Percentiles rank a stretch among this genome's conserved stretches.
phyloP scores from a whole-genome alignment of 2,888 invertebrate genomes.

The Mystacides longicornis region DNA sequence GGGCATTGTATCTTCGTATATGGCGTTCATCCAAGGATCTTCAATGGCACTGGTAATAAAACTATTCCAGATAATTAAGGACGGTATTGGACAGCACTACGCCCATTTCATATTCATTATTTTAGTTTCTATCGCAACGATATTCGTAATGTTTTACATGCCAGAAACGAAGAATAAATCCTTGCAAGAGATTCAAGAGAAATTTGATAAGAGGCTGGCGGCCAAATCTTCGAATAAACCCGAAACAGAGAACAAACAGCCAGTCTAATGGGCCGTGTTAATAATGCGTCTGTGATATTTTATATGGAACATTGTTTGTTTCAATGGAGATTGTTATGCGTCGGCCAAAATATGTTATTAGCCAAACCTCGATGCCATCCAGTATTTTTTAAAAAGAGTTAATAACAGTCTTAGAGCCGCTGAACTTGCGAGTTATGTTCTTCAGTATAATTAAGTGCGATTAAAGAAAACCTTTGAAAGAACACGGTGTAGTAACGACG shows the following conservation, averaged over 20 bases:
- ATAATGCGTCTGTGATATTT: no score
- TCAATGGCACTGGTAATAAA: slow-evolving; percentile 19
- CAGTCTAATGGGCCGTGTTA: no score
- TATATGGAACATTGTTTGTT: no score
- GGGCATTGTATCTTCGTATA: slow-evolving; percentile 21
- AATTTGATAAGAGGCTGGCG: slow-evolving; percentile 11
- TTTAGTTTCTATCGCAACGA: slow-evolving; percentile 14
- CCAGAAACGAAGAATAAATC: slow-evolving; percentile 25
- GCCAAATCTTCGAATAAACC: background rate
- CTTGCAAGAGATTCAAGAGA: slow-evolving; percentile 23
- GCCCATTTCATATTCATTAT: slow-evolving; percentile 20
- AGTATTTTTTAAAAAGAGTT: no score
- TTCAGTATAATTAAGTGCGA: no score
- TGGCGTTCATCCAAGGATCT: slow-evolving; percentile 23
- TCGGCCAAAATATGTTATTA: no score
- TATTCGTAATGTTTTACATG: slow-evolving; percentile 23
- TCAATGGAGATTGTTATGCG: no score
- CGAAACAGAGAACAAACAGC: background rate
- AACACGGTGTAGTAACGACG: no score
- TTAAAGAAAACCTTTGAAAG: no score
- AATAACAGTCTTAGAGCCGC: no score
- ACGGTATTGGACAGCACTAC: slow-evolving; percentile 20
- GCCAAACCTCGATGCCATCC: no score
- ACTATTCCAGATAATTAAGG: slow-evolving; percentile 23
- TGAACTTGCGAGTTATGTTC: no score